Base-by-base conservation (phyloP, 1,140 invertebrate genomes). In the Holcopasites calliopsidis region DNA sequence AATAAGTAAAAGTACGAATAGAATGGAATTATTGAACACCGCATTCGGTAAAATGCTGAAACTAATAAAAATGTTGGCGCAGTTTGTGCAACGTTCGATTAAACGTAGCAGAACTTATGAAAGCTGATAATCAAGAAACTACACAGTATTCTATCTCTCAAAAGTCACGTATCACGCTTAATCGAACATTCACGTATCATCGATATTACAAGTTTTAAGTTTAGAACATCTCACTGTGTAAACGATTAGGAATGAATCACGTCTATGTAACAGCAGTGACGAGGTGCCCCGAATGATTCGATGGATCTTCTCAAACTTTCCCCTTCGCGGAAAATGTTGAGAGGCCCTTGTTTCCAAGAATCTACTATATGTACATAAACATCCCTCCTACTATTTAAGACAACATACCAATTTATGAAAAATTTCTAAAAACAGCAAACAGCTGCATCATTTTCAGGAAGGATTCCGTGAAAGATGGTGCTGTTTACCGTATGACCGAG, bases 221-320 rank as follows among this genome's bases (percentile, higher is more conserved):
- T 47, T 33, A n/a, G 40, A 21, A 3, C 13, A 28, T 47, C 13
- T 47, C 52, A 70, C 23, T 47, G 40, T 58, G 55, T 70, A 47
- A 26, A 47, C 35, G 38, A 47, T 35, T 13, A 8, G 2, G 10
- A 7, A 21, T 70, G 66, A 70, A 57, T 69, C 66, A 70, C 28
- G 16, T 18, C n/a, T 33, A 57, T 26, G 28, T 23, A 70, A 57
- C 28, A 23, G 0, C 13, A 18, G 7, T 70, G 54, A 70, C 21
- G n/a, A 54, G 3, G 23, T 16, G 44, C 7, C 35, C 35, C 3
- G 4, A 44, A 31, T 23, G 6, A 42, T 33, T 47, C 21, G 13
- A 23, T 23, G 7, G 7, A 57, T 69, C 44, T 57, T 28, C 33
- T 26, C 16, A 38, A 64, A 33, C 2, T 33, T 61, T 61, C 38